Percentiles rank a stretch among this genome's conserved stretches.
These are phyloP conservation scores for Erethizon dorsatum DNA, from an alignment of 2,797 vertebrate genomes.

Conservation along the genomic window DNA sequence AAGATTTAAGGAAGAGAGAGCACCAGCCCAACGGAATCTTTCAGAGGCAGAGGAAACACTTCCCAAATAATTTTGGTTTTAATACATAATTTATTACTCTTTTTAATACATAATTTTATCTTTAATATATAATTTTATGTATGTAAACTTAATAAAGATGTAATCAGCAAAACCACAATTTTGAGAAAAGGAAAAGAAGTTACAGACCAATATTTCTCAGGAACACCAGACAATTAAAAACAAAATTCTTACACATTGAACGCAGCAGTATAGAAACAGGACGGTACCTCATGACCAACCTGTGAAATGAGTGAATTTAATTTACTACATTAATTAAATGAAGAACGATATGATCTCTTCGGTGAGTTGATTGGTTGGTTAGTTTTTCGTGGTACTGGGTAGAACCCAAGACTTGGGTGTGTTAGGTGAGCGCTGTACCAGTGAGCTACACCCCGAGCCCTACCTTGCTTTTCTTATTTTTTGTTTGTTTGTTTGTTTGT, in stretches of 20 bases:
- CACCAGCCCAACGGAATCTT: background rate
- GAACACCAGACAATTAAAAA: background rate
- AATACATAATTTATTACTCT: background rate
- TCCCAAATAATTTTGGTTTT: background rate
- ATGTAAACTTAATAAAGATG: background rate
- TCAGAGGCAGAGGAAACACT: background rate
- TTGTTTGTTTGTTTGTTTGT: background rate
- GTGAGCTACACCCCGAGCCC: background rate
- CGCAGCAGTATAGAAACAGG: background rate
- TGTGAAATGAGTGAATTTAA: background rate
- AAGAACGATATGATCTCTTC: background rate
- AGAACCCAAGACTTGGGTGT: no score
- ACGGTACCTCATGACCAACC: background rate
- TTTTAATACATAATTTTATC: background rate
- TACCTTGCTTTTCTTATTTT: background rate
- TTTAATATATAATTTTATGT: background rate
- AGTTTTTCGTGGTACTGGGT: background rate
- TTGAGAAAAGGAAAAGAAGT: background rate
- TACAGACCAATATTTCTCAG: background rate
- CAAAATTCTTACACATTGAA: background rate
- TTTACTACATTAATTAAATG: background rate
- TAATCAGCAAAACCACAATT: background rate
- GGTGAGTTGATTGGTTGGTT: background rate
- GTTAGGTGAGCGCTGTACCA: background rate
- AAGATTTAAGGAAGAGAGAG: background rate